Conservation (phyloP, 2,797 vertebrate genomes). For the Luscinia luscinia region DNA sequence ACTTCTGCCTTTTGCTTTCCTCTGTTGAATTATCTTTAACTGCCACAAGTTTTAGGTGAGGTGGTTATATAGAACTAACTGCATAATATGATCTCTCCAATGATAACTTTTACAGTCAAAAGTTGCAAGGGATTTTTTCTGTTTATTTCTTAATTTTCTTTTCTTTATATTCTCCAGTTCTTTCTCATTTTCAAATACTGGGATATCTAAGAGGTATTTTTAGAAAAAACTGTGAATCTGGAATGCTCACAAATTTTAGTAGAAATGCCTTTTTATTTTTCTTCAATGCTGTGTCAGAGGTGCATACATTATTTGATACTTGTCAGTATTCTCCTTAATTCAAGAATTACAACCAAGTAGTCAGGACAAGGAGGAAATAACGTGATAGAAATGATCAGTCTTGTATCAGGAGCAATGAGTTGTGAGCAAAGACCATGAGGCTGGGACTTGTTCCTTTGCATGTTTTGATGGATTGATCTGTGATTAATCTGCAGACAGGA, state of each 20-base stretch:
- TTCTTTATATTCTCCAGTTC: background rate
- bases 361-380: background rate
- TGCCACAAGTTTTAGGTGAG: slow-evolving; percentile 32
- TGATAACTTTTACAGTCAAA: background rate
- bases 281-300: background rate
- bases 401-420: background rate
- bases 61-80: slow-evolving; percentile 2
- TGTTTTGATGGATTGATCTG: background rate
- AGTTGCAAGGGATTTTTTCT: background rate
- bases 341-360: background rate
- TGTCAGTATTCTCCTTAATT: background rate
- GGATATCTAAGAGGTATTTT: background rate
- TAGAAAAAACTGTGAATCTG: background rate
- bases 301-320: background rate
- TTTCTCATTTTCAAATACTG: background rate
- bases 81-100: background rate
- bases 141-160: background rate
- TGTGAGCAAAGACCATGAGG: background rate
- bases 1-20: slow-evolving; percentile 36
- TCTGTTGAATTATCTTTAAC: slow-evolving; percentile 37
- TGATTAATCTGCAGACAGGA: slow-evolving; percentile 16
- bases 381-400: background rate
- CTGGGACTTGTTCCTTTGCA: background rate
- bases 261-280: background rate
- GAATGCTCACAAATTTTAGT: background rate